Percentiles rank a stretch among this genome's conserved stretches.
Evolutionary conservation across 2,797 vertebrate species (phyloP).

Genomic region (Channallabes apus): DNA sequence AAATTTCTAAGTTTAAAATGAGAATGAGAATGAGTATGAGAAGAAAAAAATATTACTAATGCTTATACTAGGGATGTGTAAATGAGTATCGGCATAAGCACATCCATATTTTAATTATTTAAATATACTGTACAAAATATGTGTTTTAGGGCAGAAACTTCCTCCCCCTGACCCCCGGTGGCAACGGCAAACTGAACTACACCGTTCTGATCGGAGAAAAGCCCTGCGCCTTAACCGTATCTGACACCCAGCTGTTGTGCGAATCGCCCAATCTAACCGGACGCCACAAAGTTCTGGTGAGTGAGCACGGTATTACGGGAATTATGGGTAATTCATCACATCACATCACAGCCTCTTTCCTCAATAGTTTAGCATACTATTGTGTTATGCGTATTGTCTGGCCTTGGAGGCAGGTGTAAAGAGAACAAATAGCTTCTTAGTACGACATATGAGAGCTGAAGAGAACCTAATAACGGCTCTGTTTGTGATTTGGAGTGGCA

Average conservation of each 20-base stretch:
- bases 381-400: conserved; percentile 56
- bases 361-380: background rate
- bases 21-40: no score
- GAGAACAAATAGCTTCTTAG: conserved; percentile 71
- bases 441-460: conserved; percentile 66
- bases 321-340: background rate
- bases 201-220: conserved; percentile 93
- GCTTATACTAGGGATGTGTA: background rate
- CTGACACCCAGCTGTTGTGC: conserved; percentile 92
- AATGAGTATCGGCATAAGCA: background rate
- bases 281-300: conserved; percentile 96
- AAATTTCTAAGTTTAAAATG: no score
- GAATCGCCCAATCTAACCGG: conserved; percentile 95
- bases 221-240: conserved; percentile 90
- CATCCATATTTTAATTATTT: background rate
- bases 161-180: conserved; percentile 87
- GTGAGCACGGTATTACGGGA: conserved; percentile 55
- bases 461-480: conserved; percentile 71
- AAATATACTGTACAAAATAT: background rate
- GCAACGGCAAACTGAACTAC: conserved; percentile 94
- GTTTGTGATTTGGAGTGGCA: conserved; percentile 70
- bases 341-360: conserved; percentile 9
- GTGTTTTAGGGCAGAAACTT: conserved; percentile 87
- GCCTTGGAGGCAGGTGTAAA: conserved; percentile 62
- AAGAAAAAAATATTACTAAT: no score